phyloP scores from a whole-genome alignment of 2,113 vertebrate genomes.

The Sus scrofa region T2T-Sscrofa CM000819.6:84304001-84304500 shows the following conservation, averaged over 20 bases:
- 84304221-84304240: constrained; percentile 13
- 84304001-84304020: constrained; percentile 83
- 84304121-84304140: constrained; percentile 83
- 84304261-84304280: neutral
- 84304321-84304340: neutral
- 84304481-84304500: neutral
- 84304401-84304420: neutral
- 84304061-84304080: constrained; percentile 86
- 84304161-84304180: constrained; percentile 74
- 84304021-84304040: constrained; percentile 84
- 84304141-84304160: constrained; percentile 67
- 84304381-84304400: neutral
- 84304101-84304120: constrained; percentile 85
- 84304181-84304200: constrained; percentile 37
- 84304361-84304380: neutral
- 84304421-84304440: neutral
- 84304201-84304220: constrained; percentile 56
- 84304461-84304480: constrained; percentile 5
- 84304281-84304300: constrained; percentile 20
- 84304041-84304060: constrained; percentile 85
- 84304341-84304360: neutral
- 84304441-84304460: neutral
- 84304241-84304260: neutral
- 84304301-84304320: neutral
- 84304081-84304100: constrained; percentile 83